A percentile compares a stretch with the other conserved stretches of the same genome.
Evolutionary conservation across 2,888 invertebrate species (phyloP).

Genomic region (Platerodrilus igneus): DNA sequence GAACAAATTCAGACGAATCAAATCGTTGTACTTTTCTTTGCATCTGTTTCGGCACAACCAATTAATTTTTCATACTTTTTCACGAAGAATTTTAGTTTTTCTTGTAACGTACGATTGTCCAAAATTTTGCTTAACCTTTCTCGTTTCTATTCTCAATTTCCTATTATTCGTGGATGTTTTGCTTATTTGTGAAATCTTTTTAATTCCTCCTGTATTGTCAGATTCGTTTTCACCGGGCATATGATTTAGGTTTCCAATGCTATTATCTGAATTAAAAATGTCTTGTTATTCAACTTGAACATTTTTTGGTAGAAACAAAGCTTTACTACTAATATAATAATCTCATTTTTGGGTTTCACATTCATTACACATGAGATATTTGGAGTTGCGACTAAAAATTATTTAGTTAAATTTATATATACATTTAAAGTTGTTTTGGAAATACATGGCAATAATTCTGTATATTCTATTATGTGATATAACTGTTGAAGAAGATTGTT

Average conservation of each 20-base stretch:
- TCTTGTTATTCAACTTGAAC: conserved; percentile 1
- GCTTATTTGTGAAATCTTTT: not conserved
- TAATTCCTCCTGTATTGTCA: not conserved
- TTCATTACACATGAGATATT: not conserved
- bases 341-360: not conserved
- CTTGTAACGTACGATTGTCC: not conserved
- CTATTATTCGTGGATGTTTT: conserved; percentile 1
- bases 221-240: conserved; percentile 1
- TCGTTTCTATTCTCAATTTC: not conserved
- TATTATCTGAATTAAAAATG: conserved; percentile 1
- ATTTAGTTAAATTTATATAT: conserved; percentile 1
- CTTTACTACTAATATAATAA: too few species aligned
- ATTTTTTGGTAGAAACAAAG: too few species aligned
- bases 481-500: too few species aligned
- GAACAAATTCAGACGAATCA: conserved; percentile 2
- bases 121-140: not conserved
- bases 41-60: too few species aligned
- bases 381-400: too few species aligned
- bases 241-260: not conserved
- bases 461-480: too few species aligned
- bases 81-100: not conserved
- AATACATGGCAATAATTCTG: not conserved
- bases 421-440: not conserved
- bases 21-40: not conserved
- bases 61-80: not conserved